Base-by-base conservation (phyloP, 2,113 vertebrate species). In the Salvelinus sp. region DNA sequence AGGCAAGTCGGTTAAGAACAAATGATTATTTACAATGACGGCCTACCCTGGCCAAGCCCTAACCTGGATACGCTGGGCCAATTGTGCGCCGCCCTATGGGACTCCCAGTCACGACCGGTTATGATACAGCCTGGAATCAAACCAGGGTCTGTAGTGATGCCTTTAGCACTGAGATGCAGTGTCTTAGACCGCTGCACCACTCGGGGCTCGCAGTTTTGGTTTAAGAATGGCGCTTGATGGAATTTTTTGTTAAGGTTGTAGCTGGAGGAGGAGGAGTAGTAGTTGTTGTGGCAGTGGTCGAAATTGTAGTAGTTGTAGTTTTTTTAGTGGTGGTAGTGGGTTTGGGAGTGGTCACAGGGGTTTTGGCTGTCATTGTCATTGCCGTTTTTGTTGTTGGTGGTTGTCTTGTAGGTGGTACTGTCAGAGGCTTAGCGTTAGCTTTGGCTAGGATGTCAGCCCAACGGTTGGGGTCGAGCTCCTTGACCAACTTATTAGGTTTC, bases 361-460 rank as follows among this genome's bases (percentile, higher is more conserved):
- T 62, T 71, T 70, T 72, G 12, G 67, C n/a, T 38, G 22, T 78
- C 58, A 71, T 38, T 4, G 85, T 87, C 68, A 72, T 87, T 4
- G 82, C 60, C 63, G 25, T 72, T 72, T 60, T 68, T n/a, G 7
- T 50, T 3, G 30, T 64, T 4, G 33, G 76, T 14, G 88, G 70
- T 30, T 27, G 78, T 20, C 77, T 77, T 58, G 88, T 86, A 7
- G 87, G 83, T 7, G 76, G 30, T n/a, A 70, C 23, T 73, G 72
- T 82, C 33, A 71, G 76, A 44, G 81, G 73, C 73, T 92, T 93
- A n/a, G 85, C 79, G n/a, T 93, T 91, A 38, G 86, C 86, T 81
- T 93, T 93, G 18, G 92, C 89, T 33, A 92, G 69, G 58, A 93
- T 89, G 76, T 92, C 86, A 71, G 90, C 90, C 92, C 92, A 93